Conservation (phyloP, 2,797 vertebrate genomes). For the Lagorchestes hirsutus region DNA sequence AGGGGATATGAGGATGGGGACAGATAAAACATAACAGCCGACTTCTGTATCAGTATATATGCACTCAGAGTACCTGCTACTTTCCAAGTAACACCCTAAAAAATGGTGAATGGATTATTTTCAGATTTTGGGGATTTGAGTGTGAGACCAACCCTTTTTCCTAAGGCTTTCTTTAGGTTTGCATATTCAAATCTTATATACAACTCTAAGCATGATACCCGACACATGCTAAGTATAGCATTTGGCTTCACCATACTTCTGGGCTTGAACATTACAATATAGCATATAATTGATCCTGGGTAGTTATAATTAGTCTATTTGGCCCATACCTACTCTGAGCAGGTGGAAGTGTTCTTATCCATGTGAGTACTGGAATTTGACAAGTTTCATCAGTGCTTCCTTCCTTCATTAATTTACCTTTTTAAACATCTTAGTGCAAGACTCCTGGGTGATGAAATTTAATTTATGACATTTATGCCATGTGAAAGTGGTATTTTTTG, state of each 20-base stretch:
- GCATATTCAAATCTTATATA: conserved; percentile 12
- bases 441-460: neutral
- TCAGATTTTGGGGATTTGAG: neutral
- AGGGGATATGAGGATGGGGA: neutral
- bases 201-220: neutral
- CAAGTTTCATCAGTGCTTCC: neutral
- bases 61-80: neutral
- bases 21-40: neutral
- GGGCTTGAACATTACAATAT: conserved; percentile 1
- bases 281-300: conserved; percentile 7
- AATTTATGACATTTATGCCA: neutral
- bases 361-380: neutral
- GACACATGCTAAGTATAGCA: neutral
- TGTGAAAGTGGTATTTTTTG: neutral
- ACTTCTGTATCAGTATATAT: neutral
- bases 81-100: neutral
- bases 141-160: neutral
- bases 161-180: conserved; percentile 10
- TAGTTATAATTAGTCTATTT: conserved; percentile 51
- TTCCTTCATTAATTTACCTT: neutral
- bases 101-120: neutral
- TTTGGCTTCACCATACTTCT: neutral
- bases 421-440: neutral
- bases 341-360: neutral
- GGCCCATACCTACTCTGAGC: neutral